phyloP scores from a whole-genome alignment of 2,113 vertebrate genomes.

The Microcebus jonahi region DNA sequence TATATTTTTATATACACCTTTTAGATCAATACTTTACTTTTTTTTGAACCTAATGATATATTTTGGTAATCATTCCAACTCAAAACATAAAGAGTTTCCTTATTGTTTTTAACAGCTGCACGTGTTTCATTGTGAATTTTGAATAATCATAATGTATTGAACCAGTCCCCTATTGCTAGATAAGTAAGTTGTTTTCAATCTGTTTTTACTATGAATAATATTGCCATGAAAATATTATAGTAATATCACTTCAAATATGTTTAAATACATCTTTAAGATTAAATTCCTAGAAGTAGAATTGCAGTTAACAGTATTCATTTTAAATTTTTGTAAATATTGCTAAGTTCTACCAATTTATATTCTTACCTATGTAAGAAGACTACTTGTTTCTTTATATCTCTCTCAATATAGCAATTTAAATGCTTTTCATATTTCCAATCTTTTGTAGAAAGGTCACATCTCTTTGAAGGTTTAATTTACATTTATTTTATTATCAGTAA shows the following conservation, averaged over 20 bases:
- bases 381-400: background rate
- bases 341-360: background rate
- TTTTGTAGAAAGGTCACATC: background rate
- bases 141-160: background rate
- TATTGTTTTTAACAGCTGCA: background rate
- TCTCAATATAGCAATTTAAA: background rate
- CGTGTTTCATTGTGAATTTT: background rate
- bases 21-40: background rate
- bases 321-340: background rate
- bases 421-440: background rate
- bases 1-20: background rate
- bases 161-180: background rate
- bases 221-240: background rate
- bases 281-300: background rate
- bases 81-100: background rate
- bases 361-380: background rate
- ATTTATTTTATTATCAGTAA: background rate
- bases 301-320: background rate
- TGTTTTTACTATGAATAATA: constrained; percentile 1
- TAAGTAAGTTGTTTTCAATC: background rate
- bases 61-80: background rate
- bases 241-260: background rate
- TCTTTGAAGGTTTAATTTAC: background rate
- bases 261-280: background rate
- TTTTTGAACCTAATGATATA: background rate